Conservation (phyloP, 2,888 invertebrate species). For the Hemistola chrysoprasaria region DNA sequence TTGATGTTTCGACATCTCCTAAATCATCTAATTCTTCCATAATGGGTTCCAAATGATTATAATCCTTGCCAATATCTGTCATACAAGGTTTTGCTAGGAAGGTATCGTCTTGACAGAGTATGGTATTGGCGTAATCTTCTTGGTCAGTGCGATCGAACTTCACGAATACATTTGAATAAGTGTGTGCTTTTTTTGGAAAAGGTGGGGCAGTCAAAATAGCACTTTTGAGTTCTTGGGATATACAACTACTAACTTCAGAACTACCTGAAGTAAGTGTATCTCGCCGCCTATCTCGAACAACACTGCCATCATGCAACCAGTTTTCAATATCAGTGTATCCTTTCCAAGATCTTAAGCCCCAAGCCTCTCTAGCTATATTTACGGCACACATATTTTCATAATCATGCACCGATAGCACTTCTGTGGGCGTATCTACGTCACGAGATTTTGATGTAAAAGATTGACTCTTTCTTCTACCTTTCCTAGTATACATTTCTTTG, state of each 20-base stretch:
- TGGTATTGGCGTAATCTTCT: slow-evolving; percentile 79
- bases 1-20: slow-evolving; percentile 64
- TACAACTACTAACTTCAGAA: slow-evolving; percentile 78
- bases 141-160: slow-evolving; percentile 68
- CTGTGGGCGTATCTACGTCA: slow-evolving; percentile 80
- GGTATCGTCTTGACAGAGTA: slow-evolving; percentile 75
- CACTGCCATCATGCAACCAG: slow-evolving; percentile 84
- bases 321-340: slow-evolving; percentile 85
- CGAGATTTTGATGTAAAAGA: slow-evolving; percentile 63
- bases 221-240: slow-evolving; percentile 71
- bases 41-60: slow-evolving; percentile 79
- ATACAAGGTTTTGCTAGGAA: slow-evolving; percentile 82
- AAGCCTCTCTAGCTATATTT: slow-evolving; percentile 84
- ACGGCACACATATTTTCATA: slow-evolving; percentile 86
- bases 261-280: slow-evolving; percentile 82
- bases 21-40: slow-evolving; percentile 82
- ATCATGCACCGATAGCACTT: slow-evolving; percentile 84
- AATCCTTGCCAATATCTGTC: slow-evolving; percentile 74
- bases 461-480: slow-evolving; percentile 69
- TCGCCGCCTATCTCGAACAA: slow-evolving; percentile 80
- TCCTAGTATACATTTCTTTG: slow-evolving; percentile 78
- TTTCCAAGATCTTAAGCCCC: slow-evolving; percentile 85
- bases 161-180: slow-evolving; percentile 74
- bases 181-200: slow-evolving; percentile 68
- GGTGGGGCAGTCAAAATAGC: slow-evolving; percentile 70